Conservation (phyloP, 2,113 vertebrate genomes). For the Halcyon malimbica region DNA sequence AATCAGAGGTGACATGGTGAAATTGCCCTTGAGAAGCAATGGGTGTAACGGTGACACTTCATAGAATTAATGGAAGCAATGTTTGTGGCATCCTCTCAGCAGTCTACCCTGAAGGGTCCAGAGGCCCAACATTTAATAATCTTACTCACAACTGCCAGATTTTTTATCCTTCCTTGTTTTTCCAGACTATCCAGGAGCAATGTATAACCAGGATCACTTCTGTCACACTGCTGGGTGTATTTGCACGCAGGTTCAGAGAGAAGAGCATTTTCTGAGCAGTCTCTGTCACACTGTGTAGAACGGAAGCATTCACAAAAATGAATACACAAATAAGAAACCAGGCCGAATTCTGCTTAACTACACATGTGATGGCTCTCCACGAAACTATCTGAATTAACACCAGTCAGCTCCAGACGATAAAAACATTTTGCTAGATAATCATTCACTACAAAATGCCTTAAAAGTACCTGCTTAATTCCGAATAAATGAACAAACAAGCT, state of each 20-base stretch:
- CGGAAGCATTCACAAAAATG: not conserved
- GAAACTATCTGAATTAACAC: not conserved
- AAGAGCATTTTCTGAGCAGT: not conserved
- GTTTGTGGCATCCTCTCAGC: not conserved
- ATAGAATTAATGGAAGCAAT: not conserved
- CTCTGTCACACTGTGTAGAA: not conserved
- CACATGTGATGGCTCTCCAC: not conserved
- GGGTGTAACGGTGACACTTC: conserved; percentile 4
- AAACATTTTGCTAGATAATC: not conserved
- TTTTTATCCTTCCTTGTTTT: not conserved
- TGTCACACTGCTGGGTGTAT: not conserved
- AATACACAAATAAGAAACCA: not conserved
- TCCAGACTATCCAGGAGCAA: not conserved
- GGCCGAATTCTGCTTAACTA: not conserved
- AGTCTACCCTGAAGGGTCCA: not conserved
- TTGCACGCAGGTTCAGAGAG: not conserved
- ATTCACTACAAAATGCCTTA: not conserved
- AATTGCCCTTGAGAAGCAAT: conserved; percentile 19
- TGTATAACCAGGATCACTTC: fast-evolving
- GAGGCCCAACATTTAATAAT: not conserved
- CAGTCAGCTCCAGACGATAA: not conserved
- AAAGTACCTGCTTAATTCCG: not conserved
- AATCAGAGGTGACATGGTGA: conserved; percentile 6
- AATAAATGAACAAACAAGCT: not conserved
- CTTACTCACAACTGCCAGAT: fast-evolving